Evolutionary conservation across 2,888 invertebrate species (phyloP).

Genomic region (Lampropteryx suffumata): DNA sequence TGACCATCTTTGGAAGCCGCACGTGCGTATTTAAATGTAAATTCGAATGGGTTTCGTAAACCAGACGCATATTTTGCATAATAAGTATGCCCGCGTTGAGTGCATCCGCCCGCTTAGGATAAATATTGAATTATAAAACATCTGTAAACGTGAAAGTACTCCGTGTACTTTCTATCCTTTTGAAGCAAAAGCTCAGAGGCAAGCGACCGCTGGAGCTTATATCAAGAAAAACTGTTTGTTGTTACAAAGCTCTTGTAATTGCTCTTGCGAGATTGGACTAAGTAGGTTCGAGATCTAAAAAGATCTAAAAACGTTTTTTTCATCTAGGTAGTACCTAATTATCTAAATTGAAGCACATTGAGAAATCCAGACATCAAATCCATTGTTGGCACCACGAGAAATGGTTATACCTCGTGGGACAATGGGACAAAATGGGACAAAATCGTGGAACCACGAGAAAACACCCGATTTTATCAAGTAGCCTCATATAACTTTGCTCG

Average conservation of each 20-base stretch:
- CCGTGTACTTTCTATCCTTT: slow-evolving; percentile 1
- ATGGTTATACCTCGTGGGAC: too few species aligned
- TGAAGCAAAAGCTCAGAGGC: slow-evolving; percentile 2
- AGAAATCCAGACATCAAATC: too few species aligned
- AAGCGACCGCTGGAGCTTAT: slow-evolving; percentile 2
- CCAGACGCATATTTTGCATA: slow-evolving; percentile 33
- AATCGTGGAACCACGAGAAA: too few species aligned
- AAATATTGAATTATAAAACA: slow-evolving; percentile 12
- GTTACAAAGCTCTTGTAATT: neutral
- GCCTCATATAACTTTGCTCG: slow-evolving; percentile 40
- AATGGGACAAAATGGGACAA: too few species aligned
- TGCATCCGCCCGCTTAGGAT: slow-evolving; percentile 28
- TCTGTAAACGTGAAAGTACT: slow-evolving; percentile 11
- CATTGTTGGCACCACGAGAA: too few species aligned
- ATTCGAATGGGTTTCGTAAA: slow-evolving; percentile 34
- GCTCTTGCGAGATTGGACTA: slow-evolving; percentile 2
- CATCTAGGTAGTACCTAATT: too few species aligned
- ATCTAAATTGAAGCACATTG: too few species aligned
- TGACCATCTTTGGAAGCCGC: slow-evolving; percentile 41
- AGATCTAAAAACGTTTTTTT: too few species aligned
- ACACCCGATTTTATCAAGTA: too few species aligned
- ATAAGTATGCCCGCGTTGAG: slow-evolving; percentile 27
- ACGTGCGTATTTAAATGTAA: slow-evolving; percentile 39
- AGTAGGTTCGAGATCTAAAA: too few species aligned
- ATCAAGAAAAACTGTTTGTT: neutral